These are phyloP conservation scores for Ciconia stormi DNA, from an alignment of 2,113 vertebrate genomes.

Conservation along the genomic window DNA sequence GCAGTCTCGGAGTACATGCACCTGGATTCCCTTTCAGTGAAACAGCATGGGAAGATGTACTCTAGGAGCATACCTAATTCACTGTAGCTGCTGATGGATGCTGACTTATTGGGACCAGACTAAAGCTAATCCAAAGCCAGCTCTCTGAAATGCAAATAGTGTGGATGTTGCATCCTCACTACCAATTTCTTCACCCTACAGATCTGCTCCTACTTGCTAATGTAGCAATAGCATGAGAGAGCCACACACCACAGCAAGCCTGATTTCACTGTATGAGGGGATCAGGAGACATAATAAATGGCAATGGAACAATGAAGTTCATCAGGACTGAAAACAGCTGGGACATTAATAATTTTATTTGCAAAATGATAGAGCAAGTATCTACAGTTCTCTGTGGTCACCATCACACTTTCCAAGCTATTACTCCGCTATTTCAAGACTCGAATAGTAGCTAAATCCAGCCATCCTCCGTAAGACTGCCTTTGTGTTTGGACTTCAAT, in stretches of 20 bases:
- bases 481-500: background rate
- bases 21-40: background rate
- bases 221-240: background rate
- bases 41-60: background rate
- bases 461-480: background rate
- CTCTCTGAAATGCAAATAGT: slow-evolving; percentile 18
- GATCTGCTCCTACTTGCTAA: background rate
- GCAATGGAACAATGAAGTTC: background rate
- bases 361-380: background rate
- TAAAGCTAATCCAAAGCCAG: background rate
- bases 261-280: background rate
- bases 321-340: background rate
- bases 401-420: background rate
- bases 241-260: background rate
- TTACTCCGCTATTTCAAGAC: background rate
- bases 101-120: background rate
- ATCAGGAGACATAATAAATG: background rate
- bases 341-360: background rate
- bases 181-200: background rate
- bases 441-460: background rate
- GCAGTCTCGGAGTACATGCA: background rate
- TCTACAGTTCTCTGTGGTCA: background rate
- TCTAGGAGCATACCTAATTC: background rate
- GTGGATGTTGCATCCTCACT: background rate
- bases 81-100: background rate